Conservation (phyloP, 2,113 vertebrate species). For the Albula glossodonta region DNA sequence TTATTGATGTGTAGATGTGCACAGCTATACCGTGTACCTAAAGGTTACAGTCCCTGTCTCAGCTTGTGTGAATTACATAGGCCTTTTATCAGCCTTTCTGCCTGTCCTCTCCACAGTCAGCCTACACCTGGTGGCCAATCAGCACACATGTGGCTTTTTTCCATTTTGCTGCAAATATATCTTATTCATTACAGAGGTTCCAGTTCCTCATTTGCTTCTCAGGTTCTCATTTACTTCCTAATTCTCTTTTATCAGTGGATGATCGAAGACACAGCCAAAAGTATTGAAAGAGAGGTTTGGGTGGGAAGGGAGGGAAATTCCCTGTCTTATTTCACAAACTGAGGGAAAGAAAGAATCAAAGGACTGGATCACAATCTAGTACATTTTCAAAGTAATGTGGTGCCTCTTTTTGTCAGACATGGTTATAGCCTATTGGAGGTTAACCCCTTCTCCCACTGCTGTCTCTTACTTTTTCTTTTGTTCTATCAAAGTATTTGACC, state of each 20-base stretch:
- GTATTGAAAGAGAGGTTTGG: background rate
- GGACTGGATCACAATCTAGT: conserved; percentile 43
- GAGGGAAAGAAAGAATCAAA: conserved; percentile 41
- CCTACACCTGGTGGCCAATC: background rate
- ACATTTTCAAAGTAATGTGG: conserved; percentile 51
- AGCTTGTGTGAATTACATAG: background rate
- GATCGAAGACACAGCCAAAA: conserved; percentile 8
- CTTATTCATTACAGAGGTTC: conserved; percentile 16
- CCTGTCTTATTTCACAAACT: conserved; percentile 37
- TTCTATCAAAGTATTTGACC: background rate
- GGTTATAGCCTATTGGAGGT: conserved; percentile 32
- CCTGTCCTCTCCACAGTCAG: background rate
- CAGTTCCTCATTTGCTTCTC: conserved; percentile 1
- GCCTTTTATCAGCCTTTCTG: background rate
- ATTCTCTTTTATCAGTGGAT: conserved; percentile 32
- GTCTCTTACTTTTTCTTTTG: background rate
- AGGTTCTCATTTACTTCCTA: conserved; percentile 28
- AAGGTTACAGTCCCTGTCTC: too few species aligned
- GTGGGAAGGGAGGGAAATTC: conserved; percentile 17
- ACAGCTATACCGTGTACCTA: background rate
- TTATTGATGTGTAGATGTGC: background rate
- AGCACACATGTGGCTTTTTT: background rate
- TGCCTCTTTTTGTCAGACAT: conserved; percentile 40
- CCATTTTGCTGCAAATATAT: background rate
- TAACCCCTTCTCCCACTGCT: background rate